Base-by-base conservation (phyloP, 1,140 invertebrate genomes). In the Scaptomyza graminum region DNA sequence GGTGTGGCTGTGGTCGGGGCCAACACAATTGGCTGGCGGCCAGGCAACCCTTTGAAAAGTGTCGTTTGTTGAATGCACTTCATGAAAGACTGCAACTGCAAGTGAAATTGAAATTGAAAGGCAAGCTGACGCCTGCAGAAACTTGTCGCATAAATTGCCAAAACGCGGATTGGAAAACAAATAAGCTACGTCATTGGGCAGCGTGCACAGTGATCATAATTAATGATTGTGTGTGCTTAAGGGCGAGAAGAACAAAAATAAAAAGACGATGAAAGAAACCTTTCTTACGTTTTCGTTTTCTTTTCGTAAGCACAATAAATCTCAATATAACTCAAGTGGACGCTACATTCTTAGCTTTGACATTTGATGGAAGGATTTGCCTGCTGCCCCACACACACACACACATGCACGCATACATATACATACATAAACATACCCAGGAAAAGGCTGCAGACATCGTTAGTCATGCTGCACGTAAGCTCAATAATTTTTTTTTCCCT, bases 301-400 rank as follows among this genome's bases (percentile, higher is more conserved):
- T 46, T 16, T 37, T 56, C 28, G 25, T 5, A 25, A 43, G 56
- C 61, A 70, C 63, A 77, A 88, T 88, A 88, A 88, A 89, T 88
- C 83, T 89, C 79, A 88, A 88, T 88, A 88, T 74, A 89, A 77
- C 79, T 83, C 76, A 83, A 79, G 84, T 89, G 83, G 74, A 74
- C 76, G 78, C 76, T 76, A 73, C 71, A 76, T 60, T 73, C 76
- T 71, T 69, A 88, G 66, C 84, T 89, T 82, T 88, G 83, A 74
- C 83, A 88, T 79, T 83, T 89, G 79, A 88, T 79, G 76, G 79
- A 88, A 83, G 63, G 84, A 74, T 76, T 71, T 88, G 82, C 59
- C 52, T 70, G 47, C 71, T 70, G 61, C 55, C 52, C 44, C 16
- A 46, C 28, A 69, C n/a, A 41, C 15, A 31, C 22, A 62, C 51